Percentiles rank a stretch among this genome's conserved stretches.
These are phyloP conservation scores for Prinia subflava DNA, from an alignment of 2,113 vertebrate species.

Conservation along the genomic window DNA sequence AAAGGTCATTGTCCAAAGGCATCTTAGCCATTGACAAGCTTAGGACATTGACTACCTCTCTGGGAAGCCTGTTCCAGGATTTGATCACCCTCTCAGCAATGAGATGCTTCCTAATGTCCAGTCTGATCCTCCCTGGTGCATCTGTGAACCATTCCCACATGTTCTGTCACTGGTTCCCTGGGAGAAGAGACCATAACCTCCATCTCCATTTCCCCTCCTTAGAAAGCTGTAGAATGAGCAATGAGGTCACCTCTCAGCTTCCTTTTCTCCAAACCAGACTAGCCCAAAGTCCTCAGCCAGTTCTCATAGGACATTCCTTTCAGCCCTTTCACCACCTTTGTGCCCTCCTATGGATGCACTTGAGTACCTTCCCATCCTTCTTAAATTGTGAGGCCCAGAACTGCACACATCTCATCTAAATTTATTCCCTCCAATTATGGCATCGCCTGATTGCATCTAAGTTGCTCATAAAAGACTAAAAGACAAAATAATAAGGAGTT, in stretches of 20 bases:
- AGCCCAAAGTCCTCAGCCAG: not conserved
- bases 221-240: not conserved
- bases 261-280: not conserved
- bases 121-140: not conserved
- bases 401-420: not conserved
- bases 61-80: not conserved
- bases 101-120: not conserved
- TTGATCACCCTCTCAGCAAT: not conserved
- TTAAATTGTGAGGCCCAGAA: not conserved
- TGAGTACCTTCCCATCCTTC: not conserved
- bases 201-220: not conserved
- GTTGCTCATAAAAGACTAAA: not conserved
- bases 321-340: not conserved
- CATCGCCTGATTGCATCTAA: not conserved
- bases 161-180: not conserved
- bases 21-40: not conserved
- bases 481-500: not conserved
- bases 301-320: not conserved
- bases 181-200: not conserved
- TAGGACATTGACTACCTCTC: fast-evolving
- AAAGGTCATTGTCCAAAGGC: not conserved
- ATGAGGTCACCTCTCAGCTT: not conserved
- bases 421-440: fast-evolving
- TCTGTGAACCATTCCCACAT: not conserved
- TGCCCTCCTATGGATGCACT: not conserved